A percentile compares a stretch with the other conserved stretches of the same genome.
These are phyloP conservation scores for Dioctria rufipes DNA, from an alignment of 2,888 invertebrate genomes.

Conservation along the genomic window DNA sequence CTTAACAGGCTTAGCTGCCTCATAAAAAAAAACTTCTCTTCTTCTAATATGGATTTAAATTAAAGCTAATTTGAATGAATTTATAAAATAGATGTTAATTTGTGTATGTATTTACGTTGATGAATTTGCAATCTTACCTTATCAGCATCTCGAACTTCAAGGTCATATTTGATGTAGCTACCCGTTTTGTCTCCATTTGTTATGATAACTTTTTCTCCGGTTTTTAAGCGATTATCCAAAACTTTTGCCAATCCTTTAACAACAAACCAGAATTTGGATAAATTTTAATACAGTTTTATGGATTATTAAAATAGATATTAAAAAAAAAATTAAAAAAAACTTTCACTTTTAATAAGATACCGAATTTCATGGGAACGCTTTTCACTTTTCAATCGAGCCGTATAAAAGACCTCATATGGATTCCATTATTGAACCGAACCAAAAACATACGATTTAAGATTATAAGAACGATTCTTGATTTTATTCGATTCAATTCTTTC, in stretches of 20 bases:
- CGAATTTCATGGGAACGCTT: no score
- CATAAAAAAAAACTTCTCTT: no score
- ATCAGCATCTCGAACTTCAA: conserved; percentile 71
- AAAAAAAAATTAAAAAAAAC: background rate
- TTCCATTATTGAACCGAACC: no score
- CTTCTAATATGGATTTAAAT: background rate
- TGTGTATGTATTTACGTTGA: no score
- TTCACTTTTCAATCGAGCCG: no score
- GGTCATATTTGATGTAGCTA: conserved; percentile 69
- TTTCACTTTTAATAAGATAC: no score
- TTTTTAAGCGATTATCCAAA: conserved; percentile 66
- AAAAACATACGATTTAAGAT: no score
- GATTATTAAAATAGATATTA: background rate
- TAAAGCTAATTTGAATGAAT: background rate
- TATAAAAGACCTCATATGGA: no score
- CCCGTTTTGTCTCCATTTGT: conserved; percentile 68
- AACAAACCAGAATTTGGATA: conserved; percentile 34
- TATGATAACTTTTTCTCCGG: conserved; percentile 69
- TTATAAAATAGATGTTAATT: no score
- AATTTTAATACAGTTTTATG: background rate
- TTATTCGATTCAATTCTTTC: no score
- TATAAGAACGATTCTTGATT: no score
- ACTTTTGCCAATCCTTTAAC: conserved; percentile 68
- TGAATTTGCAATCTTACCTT: conserved; percentile 64
- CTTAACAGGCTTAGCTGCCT: no score